Evolutionary conservation across 2,888 invertebrate genomes (phyloP), one percentile per base, ranked within the genome.

Genomic region (Chesias legatella): DNA sequence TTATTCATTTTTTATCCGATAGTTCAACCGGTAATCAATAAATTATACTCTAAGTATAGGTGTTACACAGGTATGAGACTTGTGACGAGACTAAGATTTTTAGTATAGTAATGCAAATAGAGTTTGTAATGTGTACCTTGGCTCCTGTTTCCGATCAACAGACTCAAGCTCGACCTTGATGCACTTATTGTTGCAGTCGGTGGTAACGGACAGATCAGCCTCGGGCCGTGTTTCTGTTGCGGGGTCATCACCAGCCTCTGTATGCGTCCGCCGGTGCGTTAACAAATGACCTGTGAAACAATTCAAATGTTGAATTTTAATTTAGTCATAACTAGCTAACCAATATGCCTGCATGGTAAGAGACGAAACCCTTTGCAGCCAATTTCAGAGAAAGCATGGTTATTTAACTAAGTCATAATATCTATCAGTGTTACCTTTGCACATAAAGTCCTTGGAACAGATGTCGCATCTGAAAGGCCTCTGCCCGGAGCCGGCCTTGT

Each of bases 401-500:
- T n/a, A n/a, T n/a, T n/a, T n/a, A n/a, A n/a, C n/a, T n/a, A n/a
- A n/a, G n/a, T n/a, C n/a, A n/a, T n/a, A n/a, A n/a, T n/a, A n/a
- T n/a, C n/a, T n/a, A n/a, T n/a, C 7, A 7, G 13, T 17, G n/a
- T 32, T 65, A 85, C 95, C 95, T 90, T 95, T 95, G 79, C 95
- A 95, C 89, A 95, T 93, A 72, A 95, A 95, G 73, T 94, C 94
- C 76, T 95, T 95, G 28, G 94, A 94, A 66, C 95, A 95, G 36
- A 95, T 85, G 60, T 95, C 95, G 68, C 95, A 95, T 36, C 93
- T 90, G 79, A 94, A 95, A 1, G 91, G 92, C 40, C 92, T 84
- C 53, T 91, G 91, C 44, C 90, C 91, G 50, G 90, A 90, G 55
- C 90, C 90, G 21, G 91, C 90, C 71, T 95, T 95, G 63, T 94